Percentiles rank a stretch among this genome's conserved stretches.
phyloP scores from a whole-genome alignment of 2,113 vertebrate species.

The Micronycteris hirsuta region DNA sequence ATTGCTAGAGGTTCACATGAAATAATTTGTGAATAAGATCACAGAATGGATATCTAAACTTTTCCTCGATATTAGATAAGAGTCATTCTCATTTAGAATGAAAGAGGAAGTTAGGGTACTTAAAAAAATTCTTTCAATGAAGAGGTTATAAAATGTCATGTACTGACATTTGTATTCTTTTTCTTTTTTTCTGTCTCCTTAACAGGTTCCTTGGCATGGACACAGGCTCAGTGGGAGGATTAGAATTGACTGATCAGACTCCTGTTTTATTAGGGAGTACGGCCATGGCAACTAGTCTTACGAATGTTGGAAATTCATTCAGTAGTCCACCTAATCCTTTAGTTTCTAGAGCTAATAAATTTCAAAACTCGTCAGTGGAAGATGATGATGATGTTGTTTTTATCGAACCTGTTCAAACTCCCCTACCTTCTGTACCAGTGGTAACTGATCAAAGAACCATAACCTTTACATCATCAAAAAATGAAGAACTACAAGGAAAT shows the following conservation, averaged over 20 bases:
- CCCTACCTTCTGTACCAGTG: conserved; percentile 74
- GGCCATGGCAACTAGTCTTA: conserved; percentile 89
- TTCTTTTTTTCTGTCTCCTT: conserved; percentile 66
- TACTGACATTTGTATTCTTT: conserved; percentile 63
- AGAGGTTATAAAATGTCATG: neutral
- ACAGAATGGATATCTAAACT: neutral
- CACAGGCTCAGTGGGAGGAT: conserved; percentile 82
- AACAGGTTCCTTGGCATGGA: conserved; percentile 87
- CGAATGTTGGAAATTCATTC: conserved; percentile 86
- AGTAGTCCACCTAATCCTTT: conserved; percentile 81
- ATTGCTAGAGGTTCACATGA: neutral
- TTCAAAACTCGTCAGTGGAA: conserved; percentile 81
- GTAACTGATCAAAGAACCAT: conserved; percentile 79
- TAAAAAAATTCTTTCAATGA: neutral
- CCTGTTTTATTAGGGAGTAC: conserved; percentile 82
- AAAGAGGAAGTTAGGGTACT: conserved; percentile 6
- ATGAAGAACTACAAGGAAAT: conserved; percentile 82
- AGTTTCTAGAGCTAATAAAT: conserved; percentile 83
- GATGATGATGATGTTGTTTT: conserved; percentile 95
- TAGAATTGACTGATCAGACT: conserved; percentile 82
- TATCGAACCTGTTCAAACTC: conserved; percentile 86
- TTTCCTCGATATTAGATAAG: neutral
- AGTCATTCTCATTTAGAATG: neutral
- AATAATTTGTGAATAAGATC: neutral
- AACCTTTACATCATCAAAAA: conserved; percentile 80